Percentiles rank a stretch among this genome's conserved stretches.
Evolutionary conservation across 2,888 invertebrate genomes (phyloP).

Genomic region (Capitulum mitella): DNA sequence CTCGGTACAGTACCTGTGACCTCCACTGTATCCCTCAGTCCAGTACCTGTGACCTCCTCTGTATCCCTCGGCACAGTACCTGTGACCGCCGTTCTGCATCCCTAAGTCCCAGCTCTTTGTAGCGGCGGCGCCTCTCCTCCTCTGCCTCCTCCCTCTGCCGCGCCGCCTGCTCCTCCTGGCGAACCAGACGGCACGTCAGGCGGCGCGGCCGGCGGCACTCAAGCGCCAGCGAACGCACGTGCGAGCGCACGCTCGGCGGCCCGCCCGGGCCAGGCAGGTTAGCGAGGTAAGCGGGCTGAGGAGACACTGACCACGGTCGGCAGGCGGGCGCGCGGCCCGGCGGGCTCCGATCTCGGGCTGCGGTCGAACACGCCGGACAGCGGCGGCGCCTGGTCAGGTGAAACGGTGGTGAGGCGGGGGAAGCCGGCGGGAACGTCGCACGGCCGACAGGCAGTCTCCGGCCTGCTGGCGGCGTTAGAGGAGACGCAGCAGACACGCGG

Average conservation of each 20-base stretch:
- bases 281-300: not conserved
- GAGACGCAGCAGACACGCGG: too few species aligned
- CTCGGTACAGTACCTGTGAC: too few species aligned
- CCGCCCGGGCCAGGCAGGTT: not conserved
- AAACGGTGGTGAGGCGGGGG: too few species aligned
- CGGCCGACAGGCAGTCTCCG: too few species aligned
- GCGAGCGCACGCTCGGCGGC: not conserved
- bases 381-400: too few species aligned
- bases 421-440: too few species aligned
- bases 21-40: too few species aligned
- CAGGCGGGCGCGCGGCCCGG: not conserved
- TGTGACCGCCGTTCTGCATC: conserved; percentile 47
- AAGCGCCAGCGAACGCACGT: not conserved
- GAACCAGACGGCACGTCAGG: not conserved
- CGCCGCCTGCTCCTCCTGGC: not conserved
- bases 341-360: not conserved
- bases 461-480: too few species aligned
- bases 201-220: not conserved
- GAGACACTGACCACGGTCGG: not conserved
- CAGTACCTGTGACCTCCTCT: too few species aligned
- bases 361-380: too few species aligned
- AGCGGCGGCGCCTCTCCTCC: conserved; percentile 68
- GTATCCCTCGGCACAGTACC: too few species aligned
- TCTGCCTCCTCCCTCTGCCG: conserved; percentile 76
- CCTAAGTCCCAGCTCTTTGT: conserved; percentile 70